Conservation (phyloP, 2,888 invertebrate genomes). For the Tineola bisselliella region DNA sequence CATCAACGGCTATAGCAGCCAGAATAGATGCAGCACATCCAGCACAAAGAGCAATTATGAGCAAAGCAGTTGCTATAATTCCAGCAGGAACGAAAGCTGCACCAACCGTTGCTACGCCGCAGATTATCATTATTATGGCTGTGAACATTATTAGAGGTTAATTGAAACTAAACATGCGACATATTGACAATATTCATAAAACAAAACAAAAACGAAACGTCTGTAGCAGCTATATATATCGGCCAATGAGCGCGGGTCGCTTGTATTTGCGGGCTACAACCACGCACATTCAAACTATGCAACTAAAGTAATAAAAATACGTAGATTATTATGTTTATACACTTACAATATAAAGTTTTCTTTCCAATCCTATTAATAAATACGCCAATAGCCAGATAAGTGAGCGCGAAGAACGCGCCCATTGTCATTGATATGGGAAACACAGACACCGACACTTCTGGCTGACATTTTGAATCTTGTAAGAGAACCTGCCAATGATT, state of each 20-base stretch:
- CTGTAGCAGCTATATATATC: no score
- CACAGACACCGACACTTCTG: slow-evolving; percentile 41
- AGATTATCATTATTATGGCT: slow-evolving; percentile 47
- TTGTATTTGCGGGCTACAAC: no score
- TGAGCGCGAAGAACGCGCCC: slow-evolving; percentile 54
- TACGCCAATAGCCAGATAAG: slow-evolving; percentile 52
- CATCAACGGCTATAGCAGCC: slow-evolving; percentile 54
- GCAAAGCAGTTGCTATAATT: slow-evolving; percentile 40
- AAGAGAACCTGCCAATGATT: neutral
- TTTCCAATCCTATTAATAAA: slow-evolving; percentile 49
- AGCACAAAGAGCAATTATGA: slow-evolving; percentile 45
- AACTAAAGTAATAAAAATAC: no score
- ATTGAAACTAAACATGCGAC: no score
- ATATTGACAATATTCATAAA: no score
- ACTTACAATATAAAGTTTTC: slow-evolving; percentile 51
- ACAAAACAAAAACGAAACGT: no score
- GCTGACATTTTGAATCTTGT: neutral
- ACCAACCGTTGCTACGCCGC: slow-evolving; percentile 43
- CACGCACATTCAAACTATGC: no score
- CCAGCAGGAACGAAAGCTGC: slow-evolving; percentile 48
- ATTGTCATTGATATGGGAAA: slow-evolving; percentile 61
- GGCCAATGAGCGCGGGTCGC: no score
- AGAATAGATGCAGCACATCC: slow-evolving; percentile 57
- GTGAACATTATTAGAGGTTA: neutral
- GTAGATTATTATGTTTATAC: no score